Percentiles rank a stretch among this genome's conserved stretches.
phyloP scores from a whole-genome alignment of 1,140 invertebrate species.

The honey bee (Apis mellifera) region Amel_HAv3.1 CM009936.2:6546501-6547000 shows the following conservation, averaged over 20 bases:
- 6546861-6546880: slow-evolving; percentile 41
- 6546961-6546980: slow-evolving; percentile 3
- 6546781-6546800: slow-evolving; percentile 1
- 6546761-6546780: not conserved
- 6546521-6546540: too few species aligned
- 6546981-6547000: not conserved
- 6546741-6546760: not conserved
- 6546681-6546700: too few species aligned
- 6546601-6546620: too few species aligned
- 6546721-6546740: not conserved
- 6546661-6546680: too few species aligned
- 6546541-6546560: too few species aligned
- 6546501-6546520: too few species aligned
- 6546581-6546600: too few species aligned
- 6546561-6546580: too few species aligned
- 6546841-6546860: slow-evolving; percentile 26
- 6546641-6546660: too few species aligned
- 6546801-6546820: slow-evolving; percentile 9
- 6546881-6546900: slow-evolving; percentile 29
- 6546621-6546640: too few species aligned
- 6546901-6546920: not conserved
- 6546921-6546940: slow-evolving; percentile 30
- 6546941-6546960: slow-evolving; percentile 8
- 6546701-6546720: not conserved
- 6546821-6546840: slow-evolving; percentile 22